These are phyloP conservation scores for Monomorium pharaonis DNA, from an alignment of 1,140 invertebrate genomes.

Conservation along the genomic window DNA sequence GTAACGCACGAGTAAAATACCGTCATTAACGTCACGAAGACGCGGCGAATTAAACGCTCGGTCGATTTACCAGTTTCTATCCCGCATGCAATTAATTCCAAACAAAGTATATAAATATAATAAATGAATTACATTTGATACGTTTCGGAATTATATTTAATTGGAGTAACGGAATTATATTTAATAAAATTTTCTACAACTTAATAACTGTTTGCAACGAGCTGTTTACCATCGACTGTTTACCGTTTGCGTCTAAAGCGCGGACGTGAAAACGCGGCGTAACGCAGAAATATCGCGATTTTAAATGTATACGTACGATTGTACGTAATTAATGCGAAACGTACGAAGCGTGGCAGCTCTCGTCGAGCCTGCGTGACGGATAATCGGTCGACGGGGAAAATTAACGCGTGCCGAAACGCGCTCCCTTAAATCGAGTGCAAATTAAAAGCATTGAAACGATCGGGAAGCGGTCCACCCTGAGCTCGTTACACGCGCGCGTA, in stretches of 20 bases:
- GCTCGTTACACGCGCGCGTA: conserved; percentile 13
- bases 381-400: background rate
- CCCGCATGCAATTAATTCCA: background rate
- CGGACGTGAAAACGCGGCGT: background rate
- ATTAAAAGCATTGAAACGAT: conserved; percentile 42
- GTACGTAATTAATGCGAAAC: background rate
- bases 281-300: background rate
- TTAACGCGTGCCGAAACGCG: conserved; percentile 9
- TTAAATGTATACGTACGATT: background rate
- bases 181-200: conserved; percentile 10
- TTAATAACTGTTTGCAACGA: background rate
- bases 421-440: conserved; percentile 33
- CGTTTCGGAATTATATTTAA: background rate
- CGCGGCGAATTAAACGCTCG: background rate
- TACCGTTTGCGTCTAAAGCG: no score
- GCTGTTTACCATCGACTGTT: background rate
- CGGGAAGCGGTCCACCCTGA: background rate
- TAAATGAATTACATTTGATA: background rate
- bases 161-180: background rate
- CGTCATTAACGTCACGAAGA: background rate
- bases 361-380: background rate
- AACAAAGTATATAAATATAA: background rate
- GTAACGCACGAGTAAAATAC: background rate
- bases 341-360: no score
- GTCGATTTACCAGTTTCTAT: background rate